These are phyloP conservation scores for Pimpla rufipes DNA, from an alignment of 2,888 invertebrate species.

Conservation along the genomic window DNA sequence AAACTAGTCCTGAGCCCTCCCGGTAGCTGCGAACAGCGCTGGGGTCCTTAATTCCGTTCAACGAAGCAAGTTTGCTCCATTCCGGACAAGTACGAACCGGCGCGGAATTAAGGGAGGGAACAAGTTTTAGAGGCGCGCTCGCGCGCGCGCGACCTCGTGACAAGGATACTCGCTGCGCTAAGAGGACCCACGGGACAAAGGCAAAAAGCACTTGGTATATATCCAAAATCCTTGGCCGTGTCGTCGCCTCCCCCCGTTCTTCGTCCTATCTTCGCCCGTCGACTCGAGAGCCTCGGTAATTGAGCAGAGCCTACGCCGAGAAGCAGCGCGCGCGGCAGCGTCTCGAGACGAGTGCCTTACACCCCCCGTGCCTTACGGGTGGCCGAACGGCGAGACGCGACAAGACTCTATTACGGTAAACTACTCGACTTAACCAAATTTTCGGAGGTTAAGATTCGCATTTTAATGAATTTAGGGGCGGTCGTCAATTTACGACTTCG, in stretches of 20 bases:
- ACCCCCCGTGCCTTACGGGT: neutral
- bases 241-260: constrained; percentile 28
- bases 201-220: constrained; percentile 50
- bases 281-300: constrained; percentile 46
- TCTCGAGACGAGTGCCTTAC: neutral
- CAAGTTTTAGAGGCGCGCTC: constrained; percentile 22
- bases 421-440: neutral
- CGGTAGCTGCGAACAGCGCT: constrained; percentile 34
- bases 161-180: constrained; percentile 44
- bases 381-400: neutral
- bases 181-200: constrained; percentile 49
- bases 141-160: constrained; percentile 47
- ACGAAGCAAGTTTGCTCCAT: constrained; percentile 42
- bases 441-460: neutral
- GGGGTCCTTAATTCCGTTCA: constrained; percentile 29
- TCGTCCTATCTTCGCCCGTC: constrained; percentile 21
- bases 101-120: constrained; percentile 38
- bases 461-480: neutral
- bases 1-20: neutral
- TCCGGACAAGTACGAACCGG: constrained; percentile 35
- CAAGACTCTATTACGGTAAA: neutral
- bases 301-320: constrained; percentile 48
- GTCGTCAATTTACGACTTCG: neutral
- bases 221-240: constrained; percentile 54
- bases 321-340: neutral